Base-by-base conservation (phyloP, 2,888 invertebrate genomes). In the Beris chalybata region DNA sequence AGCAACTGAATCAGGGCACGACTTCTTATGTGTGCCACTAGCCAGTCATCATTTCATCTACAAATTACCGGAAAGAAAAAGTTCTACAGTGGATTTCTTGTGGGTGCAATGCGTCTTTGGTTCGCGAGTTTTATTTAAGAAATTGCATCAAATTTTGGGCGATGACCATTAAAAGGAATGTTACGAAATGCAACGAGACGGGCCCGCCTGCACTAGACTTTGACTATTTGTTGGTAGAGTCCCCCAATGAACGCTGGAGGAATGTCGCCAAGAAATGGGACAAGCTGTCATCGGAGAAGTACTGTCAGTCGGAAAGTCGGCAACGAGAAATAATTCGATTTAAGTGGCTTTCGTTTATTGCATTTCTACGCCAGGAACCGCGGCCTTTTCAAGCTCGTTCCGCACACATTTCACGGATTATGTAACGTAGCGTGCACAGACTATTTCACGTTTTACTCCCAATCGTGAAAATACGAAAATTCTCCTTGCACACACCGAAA, bases 1-100 rank as follows among this genome's bases (percentile, higher is more conserved):
- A 22, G 50, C 52, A 13, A 61, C 32, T 50, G 50, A 61, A 61
- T 61, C 61, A 61, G 61, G 61, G 61, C 61, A 61, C 50, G 61
- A 59, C 59, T 9, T 15, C 30, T 32, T 45, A 59, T 13, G 59
- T 59, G 32, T 47, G 48, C 59, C 59, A 59, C 22, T 22, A 22
- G 22, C 22, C 22, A 30, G 32, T 59, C 59, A 48, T 59, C 59
- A 38, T 31, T 15, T 59, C 32, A 50, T 31, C 50, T 59, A 59
- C 30, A 59, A 32, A 38, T 48, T 13, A 30, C 47, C 30, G 30
- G 47, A 31, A 47, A 30, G 31, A 3, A 48, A 59, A 48, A 32
- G n/a, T 29, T 48, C 13, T 52, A 29, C 5, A 5, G 5, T 22
- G 9, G 9, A 38, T 38, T 38, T 38, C 5, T 22, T 38, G 38